A percentile compares a stretch with the other conserved stretches of the same genome.
Conservation (phyloP, 2,888 invertebrate species). For the Listrodromus nycthemerus region DNA sequence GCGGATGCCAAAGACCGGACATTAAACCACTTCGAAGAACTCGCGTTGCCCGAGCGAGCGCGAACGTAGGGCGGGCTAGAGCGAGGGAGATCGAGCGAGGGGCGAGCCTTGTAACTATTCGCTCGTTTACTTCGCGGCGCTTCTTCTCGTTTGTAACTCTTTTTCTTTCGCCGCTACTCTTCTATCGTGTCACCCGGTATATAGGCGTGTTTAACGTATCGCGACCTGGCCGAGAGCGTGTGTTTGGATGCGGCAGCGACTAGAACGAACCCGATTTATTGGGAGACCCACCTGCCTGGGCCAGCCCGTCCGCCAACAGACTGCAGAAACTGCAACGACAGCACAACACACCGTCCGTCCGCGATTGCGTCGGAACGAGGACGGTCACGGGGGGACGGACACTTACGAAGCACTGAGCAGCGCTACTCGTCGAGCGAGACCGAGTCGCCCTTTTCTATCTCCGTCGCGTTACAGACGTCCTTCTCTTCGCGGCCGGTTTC, state of each 20-base stretch:
- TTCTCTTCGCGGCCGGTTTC: conserved; percentile 48
- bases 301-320: conserved; percentile 46
- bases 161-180: neutral
- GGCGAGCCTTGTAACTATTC: conserved; percentile 37
- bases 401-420: conserved; percentile 66
- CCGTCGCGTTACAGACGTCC: conserved; percentile 41
- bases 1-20: conserved; percentile 72
- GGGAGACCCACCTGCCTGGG: conserved; percentile 53
- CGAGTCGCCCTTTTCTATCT: conserved; percentile 33
- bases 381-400: conserved; percentile 67
- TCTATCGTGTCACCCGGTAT: neutral
- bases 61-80: conserved; percentile 59
- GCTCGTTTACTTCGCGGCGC: neutral
- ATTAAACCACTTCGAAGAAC: conserved; percentile 76
- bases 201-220: neutral
- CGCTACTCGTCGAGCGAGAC: conserved; percentile 44
- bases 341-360: conserved; percentile 64
- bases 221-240: neutral
- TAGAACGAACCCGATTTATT: conserved; percentile 35
- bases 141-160: neutral
- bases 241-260: conserved; percentile 4
- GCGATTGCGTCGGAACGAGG: conserved; percentile 64
- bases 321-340: conserved; percentile 55
- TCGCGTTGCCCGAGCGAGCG: conserved; percentile 69
- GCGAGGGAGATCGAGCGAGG: conserved; percentile 7